Conservation (phyloP, 2,888 invertebrate genomes). For the Conops quadrifasciatus region DNA sequence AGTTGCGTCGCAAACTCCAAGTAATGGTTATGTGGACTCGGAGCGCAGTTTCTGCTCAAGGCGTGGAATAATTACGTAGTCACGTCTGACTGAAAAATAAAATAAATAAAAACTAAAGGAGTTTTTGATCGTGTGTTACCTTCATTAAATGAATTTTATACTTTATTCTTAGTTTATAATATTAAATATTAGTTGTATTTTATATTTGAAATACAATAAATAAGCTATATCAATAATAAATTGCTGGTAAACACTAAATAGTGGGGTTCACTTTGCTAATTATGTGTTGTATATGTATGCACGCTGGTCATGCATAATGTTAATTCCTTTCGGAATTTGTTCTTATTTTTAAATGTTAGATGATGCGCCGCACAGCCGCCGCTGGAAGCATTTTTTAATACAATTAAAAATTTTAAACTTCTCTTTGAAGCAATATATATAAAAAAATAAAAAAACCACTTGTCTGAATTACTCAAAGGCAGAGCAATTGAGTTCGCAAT, state of each 20-base stretch:
- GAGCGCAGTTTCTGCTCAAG: no score
- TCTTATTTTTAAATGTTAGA: constrained; percentile 23
- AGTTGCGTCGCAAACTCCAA: no score
- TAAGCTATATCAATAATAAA: constrained; percentile 43
- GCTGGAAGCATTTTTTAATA: constrained; percentile 42
- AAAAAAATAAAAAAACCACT: constrained; percentile 54
- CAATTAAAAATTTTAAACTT: constrained; percentile 25
- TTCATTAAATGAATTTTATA: constrained; percentile 48
- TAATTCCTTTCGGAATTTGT: constrained; percentile 27
- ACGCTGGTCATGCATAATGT: constrained; percentile 24
- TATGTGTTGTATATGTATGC: constrained; percentile 27
- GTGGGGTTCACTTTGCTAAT: constrained; percentile 26
- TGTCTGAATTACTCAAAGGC: constrained; percentile 40
- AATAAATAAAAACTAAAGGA: background rate
- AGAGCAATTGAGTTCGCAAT: constrained; percentile 36
- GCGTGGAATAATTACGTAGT: no score
- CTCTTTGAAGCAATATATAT: constrained; percentile 46
- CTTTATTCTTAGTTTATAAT: constrained; percentile 50
- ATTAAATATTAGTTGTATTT: constrained; percentile 50
- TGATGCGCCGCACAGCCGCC: constrained; percentile 30
- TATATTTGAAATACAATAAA: constrained; percentile 57
- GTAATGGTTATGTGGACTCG: no score
- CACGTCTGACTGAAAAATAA: background rate
- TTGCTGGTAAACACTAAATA: constrained; percentile 40
- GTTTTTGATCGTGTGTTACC: constrained; percentile 37